Evolutionary conservation across 2,888 invertebrate species (phyloP), one percentile per base, ranked within the genome.

Genomic region (Busseola fusca): DNA sequence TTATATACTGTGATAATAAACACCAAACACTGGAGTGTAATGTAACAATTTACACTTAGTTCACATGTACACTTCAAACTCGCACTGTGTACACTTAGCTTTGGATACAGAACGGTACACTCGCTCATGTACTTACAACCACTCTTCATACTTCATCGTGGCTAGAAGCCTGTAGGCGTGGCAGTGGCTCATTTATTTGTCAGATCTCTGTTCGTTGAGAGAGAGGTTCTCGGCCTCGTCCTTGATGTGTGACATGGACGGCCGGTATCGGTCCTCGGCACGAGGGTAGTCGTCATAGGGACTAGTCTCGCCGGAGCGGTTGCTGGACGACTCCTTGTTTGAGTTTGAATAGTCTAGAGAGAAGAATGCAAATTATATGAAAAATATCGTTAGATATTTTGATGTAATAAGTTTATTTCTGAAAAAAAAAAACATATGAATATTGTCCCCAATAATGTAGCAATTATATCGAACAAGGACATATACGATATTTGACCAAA

Each of bases 211-310:
- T 86, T 95, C 95, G 87, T 96, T 96, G 69, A 96, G 93, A 9
- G 96, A 96, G 12, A 96, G 88, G 85, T 96, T 96, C 76, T 96
- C 96, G 0, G 96, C 96, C 83, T 96, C 96, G 74, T 96, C 96
- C 77, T 95, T 94, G 84, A 94, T 92, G 87, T 94, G 96, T 3
- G 94, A 92, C 81, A 93, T 90, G 68, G 93, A 89, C 40, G 94
- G 88, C n/a, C 95, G 91, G 85, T 95, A 94, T 72, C 95, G 87
- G 65, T 95, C 95, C 16, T 94, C 94, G 5, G 90, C 80, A 58
- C 95, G 92, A 4, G 92, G 89, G 86, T 94, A 95, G 79, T 95
- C 95, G 40, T 95, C 94, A 83, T 95, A 95, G 0, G 94, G 95
- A 80, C 95, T 95, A 42, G 94, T 93, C 77, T 94, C 94, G 1